Evolutionary conservation across 2,113 vertebrate species (phyloP).

Genomic region (Neolamprologus hecqui): DNA sequence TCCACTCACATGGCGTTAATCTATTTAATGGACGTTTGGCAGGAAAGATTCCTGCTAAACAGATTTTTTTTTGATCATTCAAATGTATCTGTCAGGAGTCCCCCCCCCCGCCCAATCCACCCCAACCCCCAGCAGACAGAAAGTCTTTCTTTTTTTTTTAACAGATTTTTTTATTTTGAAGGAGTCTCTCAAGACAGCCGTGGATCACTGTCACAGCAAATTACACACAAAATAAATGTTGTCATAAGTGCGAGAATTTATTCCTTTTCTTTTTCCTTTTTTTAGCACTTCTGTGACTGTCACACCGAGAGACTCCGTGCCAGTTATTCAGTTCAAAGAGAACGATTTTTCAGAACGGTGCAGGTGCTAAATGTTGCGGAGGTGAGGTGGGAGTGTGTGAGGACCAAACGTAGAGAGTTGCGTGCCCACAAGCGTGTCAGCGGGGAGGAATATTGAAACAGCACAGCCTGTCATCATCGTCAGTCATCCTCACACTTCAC

Average conservation of each 20-base stretch:
- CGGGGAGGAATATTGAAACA: conserved; percentile 62
- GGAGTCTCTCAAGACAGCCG: conserved; percentile 15
- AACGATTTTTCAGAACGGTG: conserved; percentile 29
- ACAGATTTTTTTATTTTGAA: neutral
- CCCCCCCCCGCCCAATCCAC: neutral
- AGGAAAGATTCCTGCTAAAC: conserved; percentile 42
- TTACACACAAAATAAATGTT: conserved; percentile 47
- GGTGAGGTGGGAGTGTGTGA: conserved; percentile 42
- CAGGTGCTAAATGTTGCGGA: conserved; percentile 51
- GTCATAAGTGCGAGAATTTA: conserved; percentile 23
- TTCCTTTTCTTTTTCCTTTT: neutral
- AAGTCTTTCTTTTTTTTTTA: neutral
- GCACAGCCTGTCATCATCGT: conserved; percentile 63
- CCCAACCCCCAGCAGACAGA: neutral
- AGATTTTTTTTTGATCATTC: conserved; percentile 41
- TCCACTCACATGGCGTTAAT: conserved; percentile 64
- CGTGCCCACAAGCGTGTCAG: conserved; percentile 43
- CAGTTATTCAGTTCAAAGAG: conserved; percentile 46
- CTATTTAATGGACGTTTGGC: conserved; percentile 64
- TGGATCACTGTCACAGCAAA: conserved; percentile 47
- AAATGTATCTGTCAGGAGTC: conserved; percentile 43
- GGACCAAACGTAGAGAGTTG: neutral
- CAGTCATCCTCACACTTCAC: conserved; percentile 59
- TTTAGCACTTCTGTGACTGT: neutral
- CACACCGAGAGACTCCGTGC: conserved; percentile 35